A percentile compares a stretch with the other conserved stretches of the same genome.
phyloP scores from a whole-genome alignment of 2,888 invertebrate species.

The Erynnis tages region DNA sequence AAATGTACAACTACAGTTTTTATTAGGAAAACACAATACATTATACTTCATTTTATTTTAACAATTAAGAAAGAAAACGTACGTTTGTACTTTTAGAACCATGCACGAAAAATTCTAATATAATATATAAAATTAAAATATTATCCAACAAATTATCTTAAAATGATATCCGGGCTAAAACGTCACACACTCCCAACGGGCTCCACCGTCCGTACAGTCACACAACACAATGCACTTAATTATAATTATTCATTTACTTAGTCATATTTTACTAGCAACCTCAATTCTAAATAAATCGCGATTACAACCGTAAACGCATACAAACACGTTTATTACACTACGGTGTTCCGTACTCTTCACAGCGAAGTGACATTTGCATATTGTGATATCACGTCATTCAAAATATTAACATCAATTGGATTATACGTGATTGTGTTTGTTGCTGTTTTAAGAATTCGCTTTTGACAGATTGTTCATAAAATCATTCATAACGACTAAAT shows the following conservation, averaged over 20 bases:
- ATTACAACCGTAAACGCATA: background rate
- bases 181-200: background rate
- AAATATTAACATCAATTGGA: background rate
- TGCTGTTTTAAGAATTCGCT: too few species aligned
- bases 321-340: background rate
- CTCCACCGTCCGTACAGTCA: too few species aligned
- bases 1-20: slow-evolving; percentile 64
- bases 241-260: slow-evolving; percentile 26
- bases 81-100: slow-evolving; percentile 65
- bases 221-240: slow-evolving; percentile 26
- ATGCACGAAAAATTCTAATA: slow-evolving; percentile 53
- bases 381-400: background rate
- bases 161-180: slow-evolving; percentile 2
- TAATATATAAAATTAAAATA: slow-evolving; percentile 58
- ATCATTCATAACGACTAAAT: too few species aligned
- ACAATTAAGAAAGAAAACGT: slow-evolving; percentile 65
- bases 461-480: too few species aligned
- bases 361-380: background rate
- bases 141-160: slow-evolving; percentile 42
- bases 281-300: slow-evolving; percentile 19
- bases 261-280: slow-evolving; percentile 30
- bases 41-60: slow-evolving; percentile 70
- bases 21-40: slow-evolving; percentile 79
- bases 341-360: background rate
- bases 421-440: background rate